Base-by-base conservation (phyloP, 1,140 invertebrate genomes). In the Sogatella furcifera region DNA sequence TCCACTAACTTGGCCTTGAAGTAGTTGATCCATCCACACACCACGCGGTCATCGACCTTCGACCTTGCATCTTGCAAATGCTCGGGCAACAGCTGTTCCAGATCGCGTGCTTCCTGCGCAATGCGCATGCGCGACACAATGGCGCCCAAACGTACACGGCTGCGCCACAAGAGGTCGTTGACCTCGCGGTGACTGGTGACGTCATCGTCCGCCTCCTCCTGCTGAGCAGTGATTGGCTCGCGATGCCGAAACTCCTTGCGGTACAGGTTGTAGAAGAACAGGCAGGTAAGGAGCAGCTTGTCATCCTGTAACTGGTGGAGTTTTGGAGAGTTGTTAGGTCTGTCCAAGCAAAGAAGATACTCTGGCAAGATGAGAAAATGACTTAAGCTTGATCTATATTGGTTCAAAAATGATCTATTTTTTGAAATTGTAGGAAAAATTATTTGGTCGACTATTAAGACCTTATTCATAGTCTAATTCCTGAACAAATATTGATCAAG, bases 21-120 rank as follows among this genome's bases (percentile, higher is more conserved):
- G 0, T 80, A 81, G 70, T 90, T 90, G 0, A 89, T 79, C 86
- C 86, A 89, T 60, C 85, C 86, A 0, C 83, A 85, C 0, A 82
- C 77, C 0, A 80, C 76, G 54, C 79, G 78, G 34, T 81, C 76
- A 1, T 80, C 74, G 13, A 78, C 77, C 53, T 80, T 77, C 14
- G 84, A 75, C 52, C 80, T 78, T 44, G 83, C 81, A 62, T 84
- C 81, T 46, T 83, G 78, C 55, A 89, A 69, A 70, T 87, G 86
- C 9, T 69, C 62, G 1, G 87, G 86, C 13, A 89, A 71, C 19
- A 89, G 68, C 41, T 87, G 77, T 5, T 81, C 82, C 65, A 83
- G 72, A 72, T 73, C 72, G n/a, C 83, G 74, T 14, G 87, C 87
- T 38, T 79, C 82, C 61, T 83, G 82, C 57, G 81, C 77, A 5